Conservation (phyloP, 2,797 vertebrate genomes). For the Phrynocephalus vlangalii region DNA sequence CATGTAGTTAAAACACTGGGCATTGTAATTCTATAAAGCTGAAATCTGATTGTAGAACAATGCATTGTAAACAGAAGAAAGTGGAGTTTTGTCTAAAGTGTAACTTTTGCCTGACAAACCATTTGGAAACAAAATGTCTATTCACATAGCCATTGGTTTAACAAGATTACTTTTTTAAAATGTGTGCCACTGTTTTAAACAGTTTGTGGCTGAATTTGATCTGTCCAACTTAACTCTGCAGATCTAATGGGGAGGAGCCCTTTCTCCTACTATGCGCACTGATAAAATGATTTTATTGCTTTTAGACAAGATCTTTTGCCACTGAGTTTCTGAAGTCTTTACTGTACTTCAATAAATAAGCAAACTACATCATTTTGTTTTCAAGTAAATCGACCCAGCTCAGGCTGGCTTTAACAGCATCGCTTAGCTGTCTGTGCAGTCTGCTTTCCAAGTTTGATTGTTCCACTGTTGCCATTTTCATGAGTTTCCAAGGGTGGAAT, state of each 20-base stretch:
- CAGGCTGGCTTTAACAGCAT: conserved; percentile 87
- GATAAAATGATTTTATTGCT: conserved; percentile 45
- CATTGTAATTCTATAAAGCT: conserved; percentile 38
- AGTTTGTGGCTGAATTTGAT: conserved; percentile 48
- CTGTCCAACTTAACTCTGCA: conserved; percentile 61
- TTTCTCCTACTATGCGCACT: conserved; percentile 53
- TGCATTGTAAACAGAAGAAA: conserved; percentile 40
- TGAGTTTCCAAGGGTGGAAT: conserved; percentile 93
- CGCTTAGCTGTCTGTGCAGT: conserved; percentile 78
- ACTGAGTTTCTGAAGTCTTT: conserved; percentile 45
- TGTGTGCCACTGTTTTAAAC: conserved; percentile 55
- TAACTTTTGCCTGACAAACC: conserved; percentile 39
- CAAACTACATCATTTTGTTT: conserved; percentile 58
- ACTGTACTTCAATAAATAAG: conserved; percentile 45
- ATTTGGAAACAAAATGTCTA: conserved; percentile 12
- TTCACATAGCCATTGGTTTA: conserved; percentile 47
- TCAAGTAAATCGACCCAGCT: conserved; percentile 55
- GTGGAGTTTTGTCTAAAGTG: conserved; percentile 39
- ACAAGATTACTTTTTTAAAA: conserved; percentile 28
- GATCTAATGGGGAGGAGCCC: conserved; percentile 59
- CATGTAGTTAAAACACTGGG: conserved; percentile 32
- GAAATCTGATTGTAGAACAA: conserved; percentile 48
- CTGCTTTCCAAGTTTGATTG: conserved; percentile 88
- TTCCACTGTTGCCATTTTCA: conserved; percentile 88
- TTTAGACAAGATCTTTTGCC: conserved; percentile 53